Evolutionary conservation across 2,888 invertebrate genomes (phyloP), one percentile per base, ranked within the genome.

Genomic region (Cantharis flavilabris): DNA sequence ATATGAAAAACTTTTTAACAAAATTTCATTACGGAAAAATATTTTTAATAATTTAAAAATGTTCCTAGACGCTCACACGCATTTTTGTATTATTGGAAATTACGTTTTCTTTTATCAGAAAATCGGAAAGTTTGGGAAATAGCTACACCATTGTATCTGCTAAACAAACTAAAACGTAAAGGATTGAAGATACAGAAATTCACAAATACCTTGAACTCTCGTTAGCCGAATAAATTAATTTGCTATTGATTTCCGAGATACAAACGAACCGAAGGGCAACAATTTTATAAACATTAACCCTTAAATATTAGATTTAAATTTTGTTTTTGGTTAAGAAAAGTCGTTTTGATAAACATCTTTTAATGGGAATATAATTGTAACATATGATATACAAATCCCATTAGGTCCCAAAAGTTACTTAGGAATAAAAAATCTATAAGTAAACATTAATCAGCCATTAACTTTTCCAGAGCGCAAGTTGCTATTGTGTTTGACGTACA

Each of bases 281-380:
- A 49, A 49, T 49, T 49, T 49, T 49, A 49, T 49, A 49, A 49
- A 49, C 49, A 49, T 49, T 49, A 49, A 49, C 49, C 49, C 49
- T 49, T 49, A 49, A 49, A 49, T 49, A 49, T 49, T 49, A n/a
- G 49, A 49, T 49, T 49, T 49, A 49, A 49, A 49, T 49, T 49
- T 49, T n/a, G 49, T 49, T 49, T 49, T 49, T 7, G n/a, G 49
- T 49, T 49, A 49, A 49, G 49, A n/a, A 49, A 49, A 49, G 9
- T 49, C n/a, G n/a, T 67, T 67, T 67, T 67, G 65, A 67, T 67
- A 67, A 75, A 67, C 65, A 75, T 75, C 75, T 75, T 26, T 75
- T 75, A 75, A 75, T 75, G 75, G 71, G 67, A 30, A 71, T 65
- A 75, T 75, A 75, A 75, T 71, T 71, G 67, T 71, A 26, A 71